These are phyloP conservation scores for Ailurus styani DNA, from an alignment of 2,113 vertebrate species.

Conservation along the genomic window DNA sequence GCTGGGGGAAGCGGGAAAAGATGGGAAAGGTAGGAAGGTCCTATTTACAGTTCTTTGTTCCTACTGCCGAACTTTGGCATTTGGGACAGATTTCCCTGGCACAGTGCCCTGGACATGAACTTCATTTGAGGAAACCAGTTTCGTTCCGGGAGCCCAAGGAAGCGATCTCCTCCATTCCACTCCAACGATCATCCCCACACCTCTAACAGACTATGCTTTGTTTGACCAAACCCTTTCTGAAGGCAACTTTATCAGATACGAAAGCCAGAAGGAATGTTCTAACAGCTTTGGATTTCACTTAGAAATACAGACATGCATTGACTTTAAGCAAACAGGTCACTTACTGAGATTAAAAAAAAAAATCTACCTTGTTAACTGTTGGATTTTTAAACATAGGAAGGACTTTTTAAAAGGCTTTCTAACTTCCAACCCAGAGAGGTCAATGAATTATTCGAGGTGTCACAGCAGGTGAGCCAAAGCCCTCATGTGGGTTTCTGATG, in stretches of 20 bases:
- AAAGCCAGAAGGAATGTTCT: not conserved
- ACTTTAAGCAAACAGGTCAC: not conserved
- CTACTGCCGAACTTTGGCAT: not conserved
- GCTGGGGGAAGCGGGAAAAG: not conserved
- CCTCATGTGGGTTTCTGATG: accelerated
- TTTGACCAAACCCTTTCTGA: not conserved
- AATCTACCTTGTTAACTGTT: not conserved
- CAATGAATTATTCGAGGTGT: not conserved
- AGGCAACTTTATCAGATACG: not conserved
- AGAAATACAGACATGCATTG: not conserved
- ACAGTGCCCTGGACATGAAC: not conserved
- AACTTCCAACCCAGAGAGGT: not conserved
- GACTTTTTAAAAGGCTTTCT: not conserved
- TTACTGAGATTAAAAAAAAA: not conserved
- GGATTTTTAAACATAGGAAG: not conserved
- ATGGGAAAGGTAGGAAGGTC: not conserved
- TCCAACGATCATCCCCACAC: not conserved
- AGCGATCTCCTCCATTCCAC: not conserved
- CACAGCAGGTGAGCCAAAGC: not conserved
- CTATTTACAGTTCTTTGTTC: not conserved
- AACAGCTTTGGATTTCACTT: not conserved
- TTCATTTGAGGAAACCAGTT: not conserved
- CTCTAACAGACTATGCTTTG: not conserved
- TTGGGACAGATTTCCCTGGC: not conserved
- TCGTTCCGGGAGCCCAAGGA: not conserved